These are phyloP conservation scores for Tenthredo amoena DNA, from an alignment of 2,888 invertebrate genomes.

Conservation along the genomic window DNA sequence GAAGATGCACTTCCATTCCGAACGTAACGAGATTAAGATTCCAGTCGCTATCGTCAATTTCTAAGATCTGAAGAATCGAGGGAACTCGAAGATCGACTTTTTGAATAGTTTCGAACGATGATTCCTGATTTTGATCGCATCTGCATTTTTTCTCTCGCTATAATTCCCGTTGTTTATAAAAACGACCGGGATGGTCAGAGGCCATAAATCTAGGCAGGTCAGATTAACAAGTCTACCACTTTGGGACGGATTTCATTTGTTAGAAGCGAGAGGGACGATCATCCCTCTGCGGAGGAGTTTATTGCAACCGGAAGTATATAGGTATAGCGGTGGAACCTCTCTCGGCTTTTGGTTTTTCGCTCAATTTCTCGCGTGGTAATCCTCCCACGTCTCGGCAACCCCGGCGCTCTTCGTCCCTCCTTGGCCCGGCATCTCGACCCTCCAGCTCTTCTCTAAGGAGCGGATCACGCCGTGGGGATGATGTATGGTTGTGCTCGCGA, in stretches of 20 bases:
- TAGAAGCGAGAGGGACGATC: constrained; percentile 36
- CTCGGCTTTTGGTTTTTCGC: constrained; percentile 65
- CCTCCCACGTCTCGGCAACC: constrained; percentile 68
- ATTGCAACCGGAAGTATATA: constrained; percentile 48
- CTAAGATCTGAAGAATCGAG: neutral
- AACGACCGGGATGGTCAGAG: neutral
- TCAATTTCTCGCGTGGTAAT: constrained; percentile 72
- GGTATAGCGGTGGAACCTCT: neutral
- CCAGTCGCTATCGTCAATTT: neutral
- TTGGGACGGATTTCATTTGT: constrained; percentile 25
- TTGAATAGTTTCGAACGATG: neutral
- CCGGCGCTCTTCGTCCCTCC: neutral
- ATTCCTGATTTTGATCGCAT: neutral
- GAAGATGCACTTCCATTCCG: neutral
- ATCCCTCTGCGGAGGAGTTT: constrained; percentile 34
- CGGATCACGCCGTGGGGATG: constrained; percentile 72
- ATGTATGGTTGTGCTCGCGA: constrained; percentile 73
- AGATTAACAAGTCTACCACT: constrained; percentile 33
- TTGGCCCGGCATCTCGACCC: constrained; percentile 16
- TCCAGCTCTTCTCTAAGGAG: constrained; percentile 41
- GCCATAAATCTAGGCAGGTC: constrained; percentile 28
- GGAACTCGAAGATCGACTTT: neutral
- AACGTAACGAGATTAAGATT: neutral
- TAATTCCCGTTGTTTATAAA: neutral
- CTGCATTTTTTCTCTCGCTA: neutral